Conservation (phyloP, 2,888 invertebrate genomes). For the Rutpela maculata region DNA sequence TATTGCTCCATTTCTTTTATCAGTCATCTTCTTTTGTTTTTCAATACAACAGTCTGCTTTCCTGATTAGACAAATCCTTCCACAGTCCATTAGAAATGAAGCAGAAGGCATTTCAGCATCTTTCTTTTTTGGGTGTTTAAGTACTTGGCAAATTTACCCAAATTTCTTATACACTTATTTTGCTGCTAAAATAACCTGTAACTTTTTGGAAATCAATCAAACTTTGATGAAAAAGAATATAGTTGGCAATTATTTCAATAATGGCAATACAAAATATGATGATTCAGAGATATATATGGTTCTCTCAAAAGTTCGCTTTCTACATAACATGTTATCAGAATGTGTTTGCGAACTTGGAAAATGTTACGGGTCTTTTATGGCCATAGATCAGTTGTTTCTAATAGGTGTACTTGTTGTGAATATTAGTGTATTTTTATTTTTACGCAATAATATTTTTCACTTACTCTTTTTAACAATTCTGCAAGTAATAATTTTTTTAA, state of each 20-base stretch:
- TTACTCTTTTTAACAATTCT: slow-evolving; percentile 54
- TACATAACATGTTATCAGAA: slow-evolving; percentile 57
- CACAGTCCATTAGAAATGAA: background rate
- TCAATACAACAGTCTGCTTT: slow-evolving; percentile 11
- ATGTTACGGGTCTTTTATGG: slow-evolving; percentile 60
- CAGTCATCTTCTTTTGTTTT: slow-evolving; percentile 24
- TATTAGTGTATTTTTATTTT: slow-evolving; percentile 52
- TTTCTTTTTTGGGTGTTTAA: slow-evolving; percentile 56
- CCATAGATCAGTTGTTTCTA: slow-evolving; percentile 58
- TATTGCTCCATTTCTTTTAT: slow-evolving; percentile 42
- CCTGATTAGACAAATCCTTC: slow-evolving; percentile 30
- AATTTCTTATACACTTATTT: slow-evolving; percentile 60
- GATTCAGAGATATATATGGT: slow-evolving; percentile 46
- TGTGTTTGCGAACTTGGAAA: slow-evolving; percentile 57
- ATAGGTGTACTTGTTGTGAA: slow-evolving; percentile 58
- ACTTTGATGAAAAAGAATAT: slow-evolving; percentile 43
- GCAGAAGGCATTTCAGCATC: slow-evolving; percentile 33
- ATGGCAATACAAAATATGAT: slow-evolving; percentile 33
- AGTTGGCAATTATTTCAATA: slow-evolving; percentile 43
- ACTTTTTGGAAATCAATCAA: slow-evolving; percentile 55
- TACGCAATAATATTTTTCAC: slow-evolving; percentile 39
- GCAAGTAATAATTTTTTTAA: slow-evolving; percentile 52
- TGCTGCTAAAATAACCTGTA: slow-evolving; percentile 48
- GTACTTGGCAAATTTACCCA: slow-evolving; percentile 59
- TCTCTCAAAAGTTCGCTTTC: slow-evolving; percentile 52